phyloP scores from a whole-genome alignment of 2,797 vertebrate species.

The Heterohyrax brucei region DNA sequence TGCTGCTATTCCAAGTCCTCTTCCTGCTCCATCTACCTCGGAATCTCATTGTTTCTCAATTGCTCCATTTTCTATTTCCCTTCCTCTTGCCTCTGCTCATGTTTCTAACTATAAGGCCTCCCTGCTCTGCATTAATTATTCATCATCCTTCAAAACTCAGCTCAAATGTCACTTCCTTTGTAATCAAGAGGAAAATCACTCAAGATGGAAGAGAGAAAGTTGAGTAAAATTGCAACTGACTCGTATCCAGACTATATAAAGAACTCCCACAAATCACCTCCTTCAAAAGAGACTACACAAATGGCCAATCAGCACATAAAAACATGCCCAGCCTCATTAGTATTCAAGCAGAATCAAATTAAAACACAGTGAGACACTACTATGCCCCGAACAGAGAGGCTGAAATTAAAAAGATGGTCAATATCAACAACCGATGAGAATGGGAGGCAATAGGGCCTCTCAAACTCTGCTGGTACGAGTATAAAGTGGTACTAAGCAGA shows the following conservation, averaged over 20 bases:
- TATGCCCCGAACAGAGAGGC: neutral
- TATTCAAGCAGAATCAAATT: conserved; percentile 57
- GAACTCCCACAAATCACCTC: conserved; percentile 65
- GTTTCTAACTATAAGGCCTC: conserved; percentile 35
- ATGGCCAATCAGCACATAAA: conserved; percentile 35
- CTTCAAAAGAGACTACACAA: conserved; percentile 62
- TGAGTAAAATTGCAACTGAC: conserved; percentile 46
- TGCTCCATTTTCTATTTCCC: too few relatives aligned
- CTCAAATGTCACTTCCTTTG: conserved; percentile 65
- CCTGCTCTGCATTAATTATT: conserved; percentile 63
- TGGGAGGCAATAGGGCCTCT: neutral
- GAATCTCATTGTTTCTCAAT: neutral
- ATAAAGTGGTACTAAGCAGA: neutral
- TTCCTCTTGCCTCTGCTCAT: neutral
- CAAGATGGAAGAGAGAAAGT: conserved; percentile 3
- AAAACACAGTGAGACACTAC: neutral
- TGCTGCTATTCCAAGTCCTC: neutral
- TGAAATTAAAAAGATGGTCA: neutral
- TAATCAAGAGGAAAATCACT: conserved; percentile 70
- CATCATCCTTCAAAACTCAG: conserved; percentile 43
- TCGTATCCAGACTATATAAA: conserved; percentile 70
- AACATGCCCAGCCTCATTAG: conserved; percentile 12
- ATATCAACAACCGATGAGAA: neutral
- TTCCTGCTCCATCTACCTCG: neutral
- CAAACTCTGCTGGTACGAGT: neutral